Conservation (phyloP, 1,140 invertebrate species). For the Campoletis sonorensis region DNA sequence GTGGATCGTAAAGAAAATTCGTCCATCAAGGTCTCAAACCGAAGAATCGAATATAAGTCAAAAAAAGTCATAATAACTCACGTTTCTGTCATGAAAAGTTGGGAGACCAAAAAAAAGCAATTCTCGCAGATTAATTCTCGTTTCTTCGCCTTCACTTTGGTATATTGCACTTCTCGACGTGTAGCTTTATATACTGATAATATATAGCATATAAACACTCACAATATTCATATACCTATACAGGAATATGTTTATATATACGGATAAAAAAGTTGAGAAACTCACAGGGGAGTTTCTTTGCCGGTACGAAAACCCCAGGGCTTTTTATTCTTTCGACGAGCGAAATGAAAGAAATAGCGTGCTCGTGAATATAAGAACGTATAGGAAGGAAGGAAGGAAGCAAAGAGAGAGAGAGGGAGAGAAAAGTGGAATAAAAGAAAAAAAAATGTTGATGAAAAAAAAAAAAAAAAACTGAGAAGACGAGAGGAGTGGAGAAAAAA, state of each 20-base stretch:
- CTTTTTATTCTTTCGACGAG: constrained; percentile 11
- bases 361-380: constrained; percentile 21
- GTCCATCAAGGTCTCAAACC: too few relatives aligned
- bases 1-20: too few relatives aligned
- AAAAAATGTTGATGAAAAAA: constrained; percentile 24
- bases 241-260: background rate
- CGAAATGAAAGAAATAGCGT: constrained; percentile 27
- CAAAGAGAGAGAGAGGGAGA: background rate
- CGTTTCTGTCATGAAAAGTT: constrained; percentile 22
- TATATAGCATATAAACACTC: background rate
- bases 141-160: constrained; percentile 22
- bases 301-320: constrained; percentile 1
- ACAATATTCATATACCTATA: background rate
- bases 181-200: background rate
- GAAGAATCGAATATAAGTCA: too few relatives aligned
- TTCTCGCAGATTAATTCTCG: constrained; percentile 33
- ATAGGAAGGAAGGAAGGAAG: constrained; percentile 16
- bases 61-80: constrained; percentile 20
- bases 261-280: constrained; percentile 24
- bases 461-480: background rate
- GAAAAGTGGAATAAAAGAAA: background rate
- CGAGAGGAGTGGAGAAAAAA: background rate
- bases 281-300: constrained; percentile 26
- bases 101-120: background rate
- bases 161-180: background rate